Percentiles rank a stretch among this genome's conserved stretches.
phyloP scores from a whole-genome alignment of 2,113 vertebrate species.

The Porphyrio hochstetteri region DNA sequence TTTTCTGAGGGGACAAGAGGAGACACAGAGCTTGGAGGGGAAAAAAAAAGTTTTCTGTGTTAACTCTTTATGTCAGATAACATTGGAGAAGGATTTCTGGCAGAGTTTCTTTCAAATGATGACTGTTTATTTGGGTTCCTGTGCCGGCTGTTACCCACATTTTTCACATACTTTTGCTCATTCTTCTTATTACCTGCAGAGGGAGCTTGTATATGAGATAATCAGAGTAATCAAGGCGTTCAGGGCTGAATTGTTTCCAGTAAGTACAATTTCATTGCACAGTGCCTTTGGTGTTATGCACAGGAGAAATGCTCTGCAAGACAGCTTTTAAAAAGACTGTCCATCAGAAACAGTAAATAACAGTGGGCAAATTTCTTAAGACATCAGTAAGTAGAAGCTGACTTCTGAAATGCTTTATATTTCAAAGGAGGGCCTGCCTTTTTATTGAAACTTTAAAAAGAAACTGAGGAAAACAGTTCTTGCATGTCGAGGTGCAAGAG shows the following conservation, averaged over 20 bases:
- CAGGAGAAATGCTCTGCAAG: slow-evolving; percentile 29
- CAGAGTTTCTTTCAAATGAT: slow-evolving; percentile 15
- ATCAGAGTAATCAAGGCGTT: slow-evolving; percentile 72
- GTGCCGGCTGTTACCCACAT: background rate
- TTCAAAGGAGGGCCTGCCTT: background rate
- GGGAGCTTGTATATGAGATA: slow-evolving; percentile 80
- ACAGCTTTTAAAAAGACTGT: slow-evolving; percentile 11
- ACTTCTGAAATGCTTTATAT: background rate
- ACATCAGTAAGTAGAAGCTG: background rate
- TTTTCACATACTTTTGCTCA: slow-evolving; percentile 71
- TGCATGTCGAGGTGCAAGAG: background rate
- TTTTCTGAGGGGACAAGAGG: background rate
- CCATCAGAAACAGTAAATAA: background rate
- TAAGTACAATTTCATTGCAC: slow-evolving; percentile 53
- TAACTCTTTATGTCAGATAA: slow-evolving; percentile 17
- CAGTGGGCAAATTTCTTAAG: background rate
- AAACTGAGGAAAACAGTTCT: background rate
- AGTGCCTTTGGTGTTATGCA: background rate
- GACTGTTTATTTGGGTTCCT: slow-evolving; percentile 32
- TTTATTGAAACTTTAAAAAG: background rate
- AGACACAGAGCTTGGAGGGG: background rate
- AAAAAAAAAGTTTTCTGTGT: background rate
- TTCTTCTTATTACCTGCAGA: slow-evolving; percentile 80
- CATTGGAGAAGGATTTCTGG: background rate
- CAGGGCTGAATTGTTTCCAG: slow-evolving; percentile 53